These are phyloP conservation scores for Heliconius congener DNA, from an alignment of 1,140 invertebrate genomes.

Conservation along the genomic window DNA sequence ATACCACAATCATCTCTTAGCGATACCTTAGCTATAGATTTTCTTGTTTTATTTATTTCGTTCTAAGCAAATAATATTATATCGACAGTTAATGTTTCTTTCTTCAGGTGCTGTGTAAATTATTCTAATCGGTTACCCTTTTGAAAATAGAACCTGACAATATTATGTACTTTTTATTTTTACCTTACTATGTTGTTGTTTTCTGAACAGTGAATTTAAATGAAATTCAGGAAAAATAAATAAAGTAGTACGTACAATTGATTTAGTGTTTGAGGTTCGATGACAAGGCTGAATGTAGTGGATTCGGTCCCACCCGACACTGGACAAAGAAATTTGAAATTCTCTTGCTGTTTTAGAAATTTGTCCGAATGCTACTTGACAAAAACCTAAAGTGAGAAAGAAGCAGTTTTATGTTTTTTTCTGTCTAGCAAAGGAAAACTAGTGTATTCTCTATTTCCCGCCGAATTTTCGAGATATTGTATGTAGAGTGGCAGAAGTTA, in stretches of 20 bases:
- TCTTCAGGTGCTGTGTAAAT: slow-evolving; percentile 5
- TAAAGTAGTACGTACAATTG: too few species aligned
- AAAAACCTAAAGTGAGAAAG: too few species aligned
- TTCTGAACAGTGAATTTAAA: too few species aligned
- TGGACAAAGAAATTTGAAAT: too few species aligned
- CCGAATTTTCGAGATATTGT: neutral
- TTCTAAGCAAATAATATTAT: slow-evolving; percentile 24
- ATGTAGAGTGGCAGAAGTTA: neutral
- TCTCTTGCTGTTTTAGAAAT: too few species aligned
- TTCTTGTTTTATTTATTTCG: slow-evolving; percentile 33
- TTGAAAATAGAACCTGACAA: neutral
- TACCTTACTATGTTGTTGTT: neutral
- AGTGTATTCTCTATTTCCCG: neutral
- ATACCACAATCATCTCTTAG: slow-evolving; percentile 20
- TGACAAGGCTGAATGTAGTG: too few species aligned
- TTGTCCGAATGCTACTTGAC: too few species aligned
- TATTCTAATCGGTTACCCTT: neutral
- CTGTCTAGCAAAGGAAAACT: neutral
- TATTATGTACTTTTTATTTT: neutral
- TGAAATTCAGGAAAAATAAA: too few species aligned
- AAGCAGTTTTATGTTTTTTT: neutral
- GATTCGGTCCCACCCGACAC: too few species aligned
- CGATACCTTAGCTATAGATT: slow-evolving; percentile 22
- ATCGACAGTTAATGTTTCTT: slow-evolving; percentile 26
- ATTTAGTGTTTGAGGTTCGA: too few species aligned